Percentiles rank a stretch among this genome's conserved stretches.
Evolutionary conservation across 1,140 invertebrate species (phyloP).

Genomic region (Calephelis virginiensis): DNA sequence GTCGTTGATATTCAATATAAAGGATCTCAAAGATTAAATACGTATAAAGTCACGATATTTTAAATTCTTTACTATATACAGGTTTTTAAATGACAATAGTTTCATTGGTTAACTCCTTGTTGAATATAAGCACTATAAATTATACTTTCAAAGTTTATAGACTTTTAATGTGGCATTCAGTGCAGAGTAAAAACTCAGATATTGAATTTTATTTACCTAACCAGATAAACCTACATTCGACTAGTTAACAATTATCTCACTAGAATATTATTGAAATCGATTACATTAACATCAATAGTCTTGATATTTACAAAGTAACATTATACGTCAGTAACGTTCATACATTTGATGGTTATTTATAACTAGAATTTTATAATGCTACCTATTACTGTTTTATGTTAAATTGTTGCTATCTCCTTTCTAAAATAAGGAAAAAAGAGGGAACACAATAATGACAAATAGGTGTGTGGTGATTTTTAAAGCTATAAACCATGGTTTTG

Average conservation of each 20-base stretch:
- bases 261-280: slow-evolving; percentile 12
- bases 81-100: slow-evolving; percentile 16
- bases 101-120: no score
- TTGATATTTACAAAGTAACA: slow-evolving; percentile 19
- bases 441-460: no score
- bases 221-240: slow-evolving; percentile 7
- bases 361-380: neutral
- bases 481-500: no score
- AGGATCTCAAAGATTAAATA: no score
- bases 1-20: no score
- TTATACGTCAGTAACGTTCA: slow-evolving; percentile 2
- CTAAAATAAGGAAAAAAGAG: no score
- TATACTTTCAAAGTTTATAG: neutral
- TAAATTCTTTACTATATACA: neutral
- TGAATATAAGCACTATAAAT: no score
- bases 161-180: neutral
- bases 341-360: slow-evolving; percentile 6
- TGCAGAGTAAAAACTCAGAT: neutral
- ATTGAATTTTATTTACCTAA: neutral
- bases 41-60: no score
- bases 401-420: no score
- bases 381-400: no score
- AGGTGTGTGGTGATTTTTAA: no score
- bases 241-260: slow-evolving; percentile 29
- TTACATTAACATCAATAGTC: slow-evolving; percentile 4